phyloP scores from a whole-genome alignment of 2,888 invertebrate genomes.

The Dromius quadrimaculatus region DNA sequence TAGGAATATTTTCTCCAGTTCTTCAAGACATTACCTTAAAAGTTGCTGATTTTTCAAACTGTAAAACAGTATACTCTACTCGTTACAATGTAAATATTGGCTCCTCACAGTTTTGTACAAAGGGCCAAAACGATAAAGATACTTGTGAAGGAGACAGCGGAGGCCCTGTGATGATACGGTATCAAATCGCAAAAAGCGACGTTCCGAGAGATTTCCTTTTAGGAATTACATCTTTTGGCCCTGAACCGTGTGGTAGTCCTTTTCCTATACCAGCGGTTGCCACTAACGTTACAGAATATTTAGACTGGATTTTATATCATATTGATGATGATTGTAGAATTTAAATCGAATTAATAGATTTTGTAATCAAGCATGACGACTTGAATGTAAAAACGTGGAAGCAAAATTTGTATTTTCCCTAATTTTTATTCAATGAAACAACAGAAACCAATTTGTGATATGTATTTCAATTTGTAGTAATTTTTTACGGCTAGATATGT shows the following conservation, averaged over 20 bases:
- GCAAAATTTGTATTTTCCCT: too few relatives aligned
- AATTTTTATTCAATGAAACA: too few relatives aligned
- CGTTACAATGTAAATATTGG: constrained; percentile 61
- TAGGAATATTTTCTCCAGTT: constrained; percentile 22
- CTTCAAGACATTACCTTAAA: constrained; percentile 45
- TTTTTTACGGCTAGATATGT: too few relatives aligned
- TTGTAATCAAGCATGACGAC: too few relatives aligned
- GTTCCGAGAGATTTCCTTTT: constrained; percentile 61
- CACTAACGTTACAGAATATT: constrained; percentile 64
- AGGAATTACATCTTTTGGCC: constrained; percentile 63
- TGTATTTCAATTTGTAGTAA: too few relatives aligned
- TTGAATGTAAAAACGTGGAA: too few relatives aligned
- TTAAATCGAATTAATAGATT: too few relatives aligned
- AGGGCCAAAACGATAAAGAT: constrained; percentile 69
- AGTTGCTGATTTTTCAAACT: constrained; percentile 6
- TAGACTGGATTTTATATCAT: constrained; percentile 65
- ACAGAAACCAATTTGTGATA: too few relatives aligned
- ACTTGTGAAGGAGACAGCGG: constrained; percentile 74
- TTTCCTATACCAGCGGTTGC: constrained; percentile 66
- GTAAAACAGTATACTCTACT: constrained; percentile 25
- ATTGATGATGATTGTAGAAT: constrained; percentile 51
- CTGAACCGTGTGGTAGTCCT: constrained; percentile 63
- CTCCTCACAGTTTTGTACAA: constrained; percentile 70
- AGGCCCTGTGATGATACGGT: constrained; percentile 70
- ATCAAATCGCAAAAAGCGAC: constrained; percentile 60